Conservation (phyloP, 2,888 invertebrate genomes). For the Sthenelais limicola region DNA sequence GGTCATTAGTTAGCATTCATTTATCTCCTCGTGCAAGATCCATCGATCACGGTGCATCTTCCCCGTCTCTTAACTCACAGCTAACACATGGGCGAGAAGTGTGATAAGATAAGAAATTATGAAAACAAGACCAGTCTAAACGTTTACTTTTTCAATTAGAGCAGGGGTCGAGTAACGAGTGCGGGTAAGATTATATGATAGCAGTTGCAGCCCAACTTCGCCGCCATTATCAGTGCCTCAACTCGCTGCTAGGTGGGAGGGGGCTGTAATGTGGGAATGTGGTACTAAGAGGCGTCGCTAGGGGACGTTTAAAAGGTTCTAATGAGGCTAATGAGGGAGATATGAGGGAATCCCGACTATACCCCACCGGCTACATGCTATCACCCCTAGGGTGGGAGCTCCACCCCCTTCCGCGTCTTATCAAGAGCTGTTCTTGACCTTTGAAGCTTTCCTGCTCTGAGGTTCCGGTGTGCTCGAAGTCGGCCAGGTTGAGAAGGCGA, state of each 20-base stretch:
- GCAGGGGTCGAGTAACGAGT: not conserved
- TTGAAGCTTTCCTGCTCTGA: no score
- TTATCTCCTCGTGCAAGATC: no score
- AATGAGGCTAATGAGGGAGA: constrained; percentile 30
- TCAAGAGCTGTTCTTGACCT: no score
- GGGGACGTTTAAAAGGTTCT: not conserved
- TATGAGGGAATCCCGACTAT: constrained; percentile 15
- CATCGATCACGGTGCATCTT: no score
- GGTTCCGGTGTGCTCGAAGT: no score
- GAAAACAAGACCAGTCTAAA: constrained; percentile 1
- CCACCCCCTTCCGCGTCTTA: not conserved
- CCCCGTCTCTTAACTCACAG: no score
- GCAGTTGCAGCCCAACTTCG: not conserved
- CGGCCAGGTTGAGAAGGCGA: no score
- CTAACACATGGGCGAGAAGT: no score
- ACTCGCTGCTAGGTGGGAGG: not conserved
- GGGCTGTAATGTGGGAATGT: not conserved
- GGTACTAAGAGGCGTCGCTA: not conserved
- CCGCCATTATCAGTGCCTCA: not conserved
- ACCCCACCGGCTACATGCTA: not conserved
- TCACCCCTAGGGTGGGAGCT: constrained; percentile 10
- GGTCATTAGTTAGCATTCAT: no score
- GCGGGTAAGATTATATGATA: constrained; percentile 1
- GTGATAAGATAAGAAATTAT: not conserved
- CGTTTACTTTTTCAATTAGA: constrained; percentile 25